Evolutionary conservation across 2,888 invertebrate species (phyloP), one percentile per base, ranked within the genome.

Genomic region (Apamea anceps): DNA sequence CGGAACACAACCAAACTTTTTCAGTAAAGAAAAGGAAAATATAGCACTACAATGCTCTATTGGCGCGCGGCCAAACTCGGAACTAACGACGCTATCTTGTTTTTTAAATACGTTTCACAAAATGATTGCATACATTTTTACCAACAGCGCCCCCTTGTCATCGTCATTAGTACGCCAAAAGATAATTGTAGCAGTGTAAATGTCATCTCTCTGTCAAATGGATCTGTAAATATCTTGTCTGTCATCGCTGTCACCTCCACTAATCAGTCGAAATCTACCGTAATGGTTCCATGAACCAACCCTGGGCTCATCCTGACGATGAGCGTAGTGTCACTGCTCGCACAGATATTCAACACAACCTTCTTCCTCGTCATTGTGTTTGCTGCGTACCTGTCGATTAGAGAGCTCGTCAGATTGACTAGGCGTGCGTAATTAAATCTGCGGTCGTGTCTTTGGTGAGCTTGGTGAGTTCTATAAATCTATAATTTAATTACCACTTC

Each of bases 321-420:
- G 85, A 79, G 79, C 67, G 2, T 51, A 1, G 8, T 37, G 12
- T 0, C 6, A 7, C 1, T 83, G 4, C 72, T 85, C 13, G 37
- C 54, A 25, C 54, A 84, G 15, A 42, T 77, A 25, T 80, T 73
- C 28, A 74, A 80, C n/a, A 83, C 62, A 0, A 7, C 65, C 8
- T 63, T 80, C n/a, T 85, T 85, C 13, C 57, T 85, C 6, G 60
- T 85, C 21, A 57, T 85, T 6, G 37, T 85, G 1, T 72, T 80
- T 7, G 85, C 85, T 28, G 71, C 85, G 0, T 79, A 3, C 37
- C 32, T 85, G 12, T 85, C 82, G 0, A 21, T 85, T 0, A 72
- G 85, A 57, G 76, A 77, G 37, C 25, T 85, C 25, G 21, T 85
- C 25, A 75, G 85, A 25, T 21, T 25, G 28, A 42, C 67, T 25